These are phyloP conservation scores for Galerucella pusilla DNA, from an alignment of 2,888 invertebrate species.

Conservation along the genomic window DNA sequence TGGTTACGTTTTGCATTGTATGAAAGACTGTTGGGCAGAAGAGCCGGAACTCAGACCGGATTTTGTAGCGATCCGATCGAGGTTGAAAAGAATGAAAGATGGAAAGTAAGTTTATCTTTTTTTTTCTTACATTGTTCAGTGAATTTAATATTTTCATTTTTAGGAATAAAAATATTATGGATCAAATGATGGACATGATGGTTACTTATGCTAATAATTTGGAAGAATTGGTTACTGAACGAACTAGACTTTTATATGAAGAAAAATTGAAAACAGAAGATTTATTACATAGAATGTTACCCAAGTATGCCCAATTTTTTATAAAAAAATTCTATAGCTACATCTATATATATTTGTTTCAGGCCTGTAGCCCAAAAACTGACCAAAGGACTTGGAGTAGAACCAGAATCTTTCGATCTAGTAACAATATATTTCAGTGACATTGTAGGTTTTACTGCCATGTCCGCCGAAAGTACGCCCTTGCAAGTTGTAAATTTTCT, in stretches of 20 bases:
- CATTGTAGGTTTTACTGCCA: conserved; percentile 95
- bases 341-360: conserved; percentile 53
- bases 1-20: conserved; percentile 83
- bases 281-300: conserved; percentile 92
- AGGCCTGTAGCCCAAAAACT: conserved; percentile 89
- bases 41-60: conserved; percentile 86
- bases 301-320: conserved; percentile 72
- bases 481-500: conserved; percentile 92
- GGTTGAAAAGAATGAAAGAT: conserved; percentile 89
- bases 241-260: conserved; percentile 88
- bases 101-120: conserved; percentile 76
- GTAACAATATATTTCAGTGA: conserved; percentile 98
- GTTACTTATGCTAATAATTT: conserved; percentile 95
- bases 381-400: conserved; percentile 88
- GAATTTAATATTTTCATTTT: conserved; percentile 39
- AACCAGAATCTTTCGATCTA: conserved; percentile 92
- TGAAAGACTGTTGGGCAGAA: conserved; percentile 92
- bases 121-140: background rate
- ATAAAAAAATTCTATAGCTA: background rate
- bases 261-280: conserved; percentile 95
- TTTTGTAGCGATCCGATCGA: conserved; percentile 80
- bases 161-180: conserved; percentile 91
- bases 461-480: conserved; percentile 95
- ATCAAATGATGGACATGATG: conserved; percentile 99
- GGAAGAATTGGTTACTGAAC: conserved; percentile 92